Base-by-base conservation (phyloP, 2,888 invertebrate species). In the Sminthurides aquaticus region DNA sequence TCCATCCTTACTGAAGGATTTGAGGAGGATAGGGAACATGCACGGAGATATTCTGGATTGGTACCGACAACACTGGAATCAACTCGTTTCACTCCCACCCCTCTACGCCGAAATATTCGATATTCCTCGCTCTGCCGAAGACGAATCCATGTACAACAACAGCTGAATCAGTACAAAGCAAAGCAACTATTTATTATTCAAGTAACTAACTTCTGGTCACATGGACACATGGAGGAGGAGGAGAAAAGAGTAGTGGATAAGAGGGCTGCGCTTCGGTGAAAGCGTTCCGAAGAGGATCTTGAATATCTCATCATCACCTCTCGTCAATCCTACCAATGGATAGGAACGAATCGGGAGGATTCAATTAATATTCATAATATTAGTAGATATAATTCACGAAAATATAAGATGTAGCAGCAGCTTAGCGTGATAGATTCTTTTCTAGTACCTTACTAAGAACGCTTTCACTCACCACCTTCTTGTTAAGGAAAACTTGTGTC, bases 21-120 rank as follows among this genome's bases (percentile, higher is more conserved):
- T 92, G 70, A 83, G 89, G 67, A 84, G 86, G 34, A 83, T 97
- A 62, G 92, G 95, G 34, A 82, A 83, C 55, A 87, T 89, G 72
- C 95, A 96, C 80, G 85, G 87, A 74, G 86, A 88, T 72, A 87
- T 91, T 76, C 83, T 96, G 76, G 86, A 87, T 78, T 97, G 94
- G 94, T 93, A 91, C 81, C 86, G 95, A 74, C 84, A 87, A 76
- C 87, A 90, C 80, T 95, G 94, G 94, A 85, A 85, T 66, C 86
- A 87, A 76, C 83, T 91, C 66, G 84, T 88, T 69, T 77, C 77
- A 68, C 84, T 96, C 75, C 96, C 96, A 57, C 93, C 95, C 2
- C 85, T 97, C 63, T 97, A 94, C 81, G 89, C 95, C 43, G 97
- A 97, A 81, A 93, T 96, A 76, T 97, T 94, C 81, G 96, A 97